Conservation (phyloP, 2,797 vertebrate species). For the Xenentodon cancila region DNA sequence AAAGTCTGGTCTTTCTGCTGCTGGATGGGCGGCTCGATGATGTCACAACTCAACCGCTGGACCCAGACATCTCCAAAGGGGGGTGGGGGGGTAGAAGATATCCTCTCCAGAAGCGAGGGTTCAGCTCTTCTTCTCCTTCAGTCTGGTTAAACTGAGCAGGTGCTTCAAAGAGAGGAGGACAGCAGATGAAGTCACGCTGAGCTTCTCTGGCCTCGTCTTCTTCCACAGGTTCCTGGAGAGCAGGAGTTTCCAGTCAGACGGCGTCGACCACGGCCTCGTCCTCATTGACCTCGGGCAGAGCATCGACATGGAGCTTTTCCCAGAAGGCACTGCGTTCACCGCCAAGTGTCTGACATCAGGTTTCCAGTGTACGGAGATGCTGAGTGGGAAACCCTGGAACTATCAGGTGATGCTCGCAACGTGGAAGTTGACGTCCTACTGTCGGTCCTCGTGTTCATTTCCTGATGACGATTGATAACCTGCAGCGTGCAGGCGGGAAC, state of each 20-base stretch:
- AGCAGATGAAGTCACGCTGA: too few relatives aligned
- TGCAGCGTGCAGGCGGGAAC: too few relatives aligned
- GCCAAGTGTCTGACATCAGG: conserved; percentile 90
- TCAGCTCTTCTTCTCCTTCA: not conserved
- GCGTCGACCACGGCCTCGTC: conserved; percentile 85
- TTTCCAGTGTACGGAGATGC: conserved; percentile 96
- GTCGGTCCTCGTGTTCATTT: too few relatives aligned
- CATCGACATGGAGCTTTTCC: conserved; percentile 93
- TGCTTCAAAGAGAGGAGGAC: too few relatives aligned
- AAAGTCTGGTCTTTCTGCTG: too few relatives aligned
- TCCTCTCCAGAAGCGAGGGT: too few relatives aligned
- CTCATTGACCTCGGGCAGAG: conserved; percentile 95
- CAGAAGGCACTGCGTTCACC: conserved; percentile 87
- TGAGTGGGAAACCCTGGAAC: conserved; percentile 89
- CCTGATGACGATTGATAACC: too few relatives aligned
- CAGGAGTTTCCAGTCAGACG: conserved; percentile 75
- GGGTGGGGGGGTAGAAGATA: too few relatives aligned
- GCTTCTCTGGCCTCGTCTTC: not conserved
- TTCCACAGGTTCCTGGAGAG: conserved; percentile 90
- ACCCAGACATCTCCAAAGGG: too few relatives aligned
- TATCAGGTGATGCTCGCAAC: conserved; percentile 86
- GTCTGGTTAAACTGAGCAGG: too few relatives aligned
- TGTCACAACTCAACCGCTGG: not conserved
- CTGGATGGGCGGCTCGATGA: too few relatives aligned
- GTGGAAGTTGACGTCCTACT: not conserved